Percentiles rank a stretch among this genome's conserved stretches.
Evolutionary conservation across 2,113 vertebrate species (phyloP).

Genomic region (Rhea pennata): DNA sequence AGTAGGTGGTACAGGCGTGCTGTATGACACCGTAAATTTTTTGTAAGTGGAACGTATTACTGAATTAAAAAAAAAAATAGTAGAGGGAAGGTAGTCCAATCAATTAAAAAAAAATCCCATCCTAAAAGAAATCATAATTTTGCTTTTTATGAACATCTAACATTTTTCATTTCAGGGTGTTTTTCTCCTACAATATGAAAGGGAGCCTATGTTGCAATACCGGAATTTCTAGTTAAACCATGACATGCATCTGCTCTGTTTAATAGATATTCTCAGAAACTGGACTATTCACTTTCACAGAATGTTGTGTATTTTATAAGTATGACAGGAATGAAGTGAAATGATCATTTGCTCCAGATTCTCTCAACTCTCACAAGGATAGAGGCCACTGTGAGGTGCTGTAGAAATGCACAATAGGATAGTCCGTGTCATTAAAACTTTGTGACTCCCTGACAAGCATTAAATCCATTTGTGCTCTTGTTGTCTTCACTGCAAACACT

Average conservation of each 20-base stretch:
- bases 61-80: neutral
- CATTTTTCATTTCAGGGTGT: neutral
- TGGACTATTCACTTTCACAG: neutral
- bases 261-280: neutral
- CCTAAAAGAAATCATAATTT: neutral
- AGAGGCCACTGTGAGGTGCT: neutral
- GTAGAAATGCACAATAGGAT: neutral
- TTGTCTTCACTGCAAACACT: neutral
- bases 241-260: neutral
- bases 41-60: neutral
- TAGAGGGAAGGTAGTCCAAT: neutral
- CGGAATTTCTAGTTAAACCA: neutral
- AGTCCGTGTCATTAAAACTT: neutral
- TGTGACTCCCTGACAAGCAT: neutral
- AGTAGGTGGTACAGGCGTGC: rapidly evolving
- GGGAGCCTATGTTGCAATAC: conserved; percentile 1
- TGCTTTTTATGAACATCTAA: neutral
- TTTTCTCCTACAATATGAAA: neutral
- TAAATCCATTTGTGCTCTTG: neutral
- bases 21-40: neutral
- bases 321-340: neutral
- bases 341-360: neutral
- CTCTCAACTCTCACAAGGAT: neutral
- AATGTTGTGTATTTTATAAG: neutral
- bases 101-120: neutral